Evolutionary conservation across 2,113 vertebrate species (phyloP).

Genomic region (Ictalurus punctatus): DNA sequence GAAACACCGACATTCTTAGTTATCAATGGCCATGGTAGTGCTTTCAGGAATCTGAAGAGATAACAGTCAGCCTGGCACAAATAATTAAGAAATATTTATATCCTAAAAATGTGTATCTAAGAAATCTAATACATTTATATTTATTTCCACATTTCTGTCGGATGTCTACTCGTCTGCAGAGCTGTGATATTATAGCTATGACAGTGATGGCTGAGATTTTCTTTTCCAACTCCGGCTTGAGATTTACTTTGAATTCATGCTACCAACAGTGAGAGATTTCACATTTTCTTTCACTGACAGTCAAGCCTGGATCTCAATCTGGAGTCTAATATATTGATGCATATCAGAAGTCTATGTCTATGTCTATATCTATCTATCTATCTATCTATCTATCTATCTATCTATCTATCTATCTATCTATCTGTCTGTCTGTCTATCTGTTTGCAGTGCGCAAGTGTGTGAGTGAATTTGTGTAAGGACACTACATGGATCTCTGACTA

Average conservation of each 20-base stretch:
- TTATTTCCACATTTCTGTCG: neutral
- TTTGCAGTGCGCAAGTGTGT: neutral
- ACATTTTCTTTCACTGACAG: neutral
- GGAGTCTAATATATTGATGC: neutral
- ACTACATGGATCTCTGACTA: neutral
- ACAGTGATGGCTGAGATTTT: neutral
- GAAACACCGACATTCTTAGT: no score
- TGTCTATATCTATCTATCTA: no score
- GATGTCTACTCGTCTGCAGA: neutral
- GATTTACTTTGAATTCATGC: conserved; percentile 4
- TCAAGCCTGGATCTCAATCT: neutral
- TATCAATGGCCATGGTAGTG: neutral
- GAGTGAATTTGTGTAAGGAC: neutral
- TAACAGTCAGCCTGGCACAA: neutral
- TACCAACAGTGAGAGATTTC: neutral
- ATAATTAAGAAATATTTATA: neutral
- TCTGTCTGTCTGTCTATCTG: neutral
- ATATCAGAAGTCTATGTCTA: neutral
- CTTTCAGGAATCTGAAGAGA: neutral
- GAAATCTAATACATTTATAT: neutral
- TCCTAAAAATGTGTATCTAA: no score
- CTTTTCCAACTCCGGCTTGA: neutral
- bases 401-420: neutral
- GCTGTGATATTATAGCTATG: neutral
- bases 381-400: neutral